Base-by-base conservation (phyloP, 2,797 vertebrate genomes). In the Sebastes vulpes region DNA sequence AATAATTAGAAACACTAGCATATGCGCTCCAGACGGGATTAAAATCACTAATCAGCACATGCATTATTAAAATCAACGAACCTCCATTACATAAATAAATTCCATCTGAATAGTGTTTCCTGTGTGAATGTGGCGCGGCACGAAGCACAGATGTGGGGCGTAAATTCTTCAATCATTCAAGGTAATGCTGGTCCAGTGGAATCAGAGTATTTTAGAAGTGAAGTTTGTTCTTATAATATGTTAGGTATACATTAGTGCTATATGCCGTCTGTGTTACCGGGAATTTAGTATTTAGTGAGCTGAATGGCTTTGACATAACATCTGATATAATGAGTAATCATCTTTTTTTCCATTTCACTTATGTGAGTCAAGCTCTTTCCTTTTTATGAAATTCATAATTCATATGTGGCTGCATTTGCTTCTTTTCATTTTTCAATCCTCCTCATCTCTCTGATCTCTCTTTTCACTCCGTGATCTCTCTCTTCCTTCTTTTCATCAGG, bases 41-140 rank as follows among this genome's bases (percentile, higher is more conserved):
- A 77, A 90, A 89, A 90, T 82, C 81, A 77, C 75, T 57, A 70
- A 86, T 80, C 89, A 83, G 68, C 38, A 57, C 71, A 66, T 61
- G 72, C 60, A 46, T 68, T 82, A 84, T 85, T 79, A 79, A 87
- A 86, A 81, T 87, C 69, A 82, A 77, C 32, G 50, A 81, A 50
- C 35, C 54, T 67, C 63, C 23, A 58, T 69, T 84, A 59, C 56
- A 65, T 72, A 83, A 91, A 90, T 86, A 90, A 87, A 90, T 77
- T 77, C 71, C 82, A 75, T 71, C 63, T 87, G 79, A 77, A 54
- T 10, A 54, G 69, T 81, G 76, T 65, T 61, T 89, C 74, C 72
- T 84, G 75, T 73, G 74, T 76, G 56, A 68, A 65, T 42, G 46
- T 14, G 52, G 68, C 25, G 54, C 68, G 63, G 64, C 75, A 52